phyloP scores from a whole-genome alignment of 2,113 vertebrate genomes.

The Aptenodytes patagonicus region DNA sequence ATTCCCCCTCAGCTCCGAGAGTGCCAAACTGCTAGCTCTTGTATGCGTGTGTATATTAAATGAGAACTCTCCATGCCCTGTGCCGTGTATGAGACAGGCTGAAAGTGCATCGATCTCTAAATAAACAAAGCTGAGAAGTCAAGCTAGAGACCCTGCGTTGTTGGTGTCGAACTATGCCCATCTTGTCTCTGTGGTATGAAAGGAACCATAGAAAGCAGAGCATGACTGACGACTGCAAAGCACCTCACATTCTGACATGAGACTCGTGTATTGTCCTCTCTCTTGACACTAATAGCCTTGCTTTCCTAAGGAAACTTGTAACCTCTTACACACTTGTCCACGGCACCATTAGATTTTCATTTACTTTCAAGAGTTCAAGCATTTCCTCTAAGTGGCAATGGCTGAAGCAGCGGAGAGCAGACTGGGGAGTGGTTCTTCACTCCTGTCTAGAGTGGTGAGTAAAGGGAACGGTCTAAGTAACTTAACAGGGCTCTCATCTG shows the following conservation, averaged over 20 bases:
- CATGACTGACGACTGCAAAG: not conserved
- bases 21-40: conserved; percentile 57
- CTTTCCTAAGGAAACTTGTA: not conserved
- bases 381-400: not conserved
- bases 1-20: not conserved
- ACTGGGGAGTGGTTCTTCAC: not conserved
- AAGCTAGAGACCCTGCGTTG: not conserved
- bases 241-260: not conserved
- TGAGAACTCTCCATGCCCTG: not conserved
- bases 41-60: conserved; percentile 1
- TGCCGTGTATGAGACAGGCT: conserved; percentile 12
- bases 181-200: not conserved
- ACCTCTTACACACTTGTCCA: not conserved
- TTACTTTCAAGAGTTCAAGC: not conserved
- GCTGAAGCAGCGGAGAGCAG: not conserved
- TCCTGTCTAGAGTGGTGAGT: not conserved
- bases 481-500: not conserved
- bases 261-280: not conserved
- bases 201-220: not conserved
- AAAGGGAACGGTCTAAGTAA: not conserved
- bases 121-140: conserved; percentile 14
- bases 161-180: not conserved
- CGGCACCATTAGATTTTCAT: not conserved
- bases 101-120: not conserved
- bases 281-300: not conserved